Base-by-base conservation (phyloP, 2,113 vertebrate genomes). In the Gasterosteus nipponicus region DNA sequence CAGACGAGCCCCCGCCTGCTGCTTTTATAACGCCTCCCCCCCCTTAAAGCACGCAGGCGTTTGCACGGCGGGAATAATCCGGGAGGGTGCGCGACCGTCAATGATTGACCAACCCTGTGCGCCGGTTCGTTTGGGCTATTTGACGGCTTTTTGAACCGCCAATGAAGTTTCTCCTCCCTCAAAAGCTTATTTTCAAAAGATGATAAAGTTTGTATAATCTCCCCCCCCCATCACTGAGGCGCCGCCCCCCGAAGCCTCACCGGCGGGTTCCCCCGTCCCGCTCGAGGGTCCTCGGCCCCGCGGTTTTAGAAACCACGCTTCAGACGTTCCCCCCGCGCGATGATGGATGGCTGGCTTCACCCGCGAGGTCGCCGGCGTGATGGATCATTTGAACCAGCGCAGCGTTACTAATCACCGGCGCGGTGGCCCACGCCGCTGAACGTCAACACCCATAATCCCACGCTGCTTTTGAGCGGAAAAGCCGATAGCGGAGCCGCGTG, bases 291-390 rank as follows among this genome's bases (percentile, higher is more conserved):
- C 68, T 54, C 60, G 18, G 18, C 41, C 57, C 57, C 60, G 2
- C 18, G 19, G 47, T 31, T 68, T 54, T 35, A 49, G 53, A 65
- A 63, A 44, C 61, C 18, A 8, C 0, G 18, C 64, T 18, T 38
- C 33, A 22, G 75, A 53, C 54, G 15, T 42, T 56, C 33, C 61
- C 69, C 80, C 33, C 5, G 33, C 22, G 71, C 10, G 73, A 89
- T 89, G 91, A 92, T 91, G 49, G 89, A 92, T 90, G 76, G 65
- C 89, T 70, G 47, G 66, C 67, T 65, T 86, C 85, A 62, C 69
- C 83, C n/a, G 58, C 57, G 7, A 26, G 77, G 73, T 26, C 84
- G 10, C 19, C 1, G 58, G 78, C 86, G 72, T 90, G 90, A 91
- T 83, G 90, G 89, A 92, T 92, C 87, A 87, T 88, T 85, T 75